Evolutionary conservation across 1,140 invertebrate genomes (phyloP), one percentile per base, ranked within the genome.

Genomic region (Hypsibius dujardini): DNA sequence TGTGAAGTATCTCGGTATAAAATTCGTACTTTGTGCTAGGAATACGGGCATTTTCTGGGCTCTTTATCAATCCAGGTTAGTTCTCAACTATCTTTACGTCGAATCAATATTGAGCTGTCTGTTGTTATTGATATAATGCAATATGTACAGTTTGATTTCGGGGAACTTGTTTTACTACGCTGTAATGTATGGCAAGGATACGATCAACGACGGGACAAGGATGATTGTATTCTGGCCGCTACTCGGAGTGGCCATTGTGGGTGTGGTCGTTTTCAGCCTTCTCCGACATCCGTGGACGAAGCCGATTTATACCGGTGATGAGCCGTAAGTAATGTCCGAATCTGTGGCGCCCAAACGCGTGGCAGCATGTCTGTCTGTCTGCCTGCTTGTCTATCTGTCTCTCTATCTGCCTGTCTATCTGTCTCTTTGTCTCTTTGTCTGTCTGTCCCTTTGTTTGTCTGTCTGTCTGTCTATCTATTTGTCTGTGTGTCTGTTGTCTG

Each of bases 41-140:
- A 95, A 97, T 79, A 91, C 90, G 42, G 92, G 92, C 45, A 82
- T 97, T 40, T 97, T 97, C 78, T 96, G 93, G 93, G 92, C 92
- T 0, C 85, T 96, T 77, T 82, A 95, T 50, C 92, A 96, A 79
- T 87, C 85, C 75, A 91, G 87, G 88, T 89, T 79, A 56, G n/a
- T 56, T 56, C n/a, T 56, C 15, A 28, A 45, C 50, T 73, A 46
- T 46, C 46, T 60, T 59, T n/a, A 42, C 46, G 14, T 15, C 15
- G n/a, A 62, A 42, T 59, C 46, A 46, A 1, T 14, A 12, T 1
- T n/a, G 1, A 71, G 1, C 14, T 56, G 50, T 56, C n/a, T 56
- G 67, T 12, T 74, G 47, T 59, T 74, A 7, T 70, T 69, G 76
- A 73, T 75, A 72, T n/a, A n/a, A n/a, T n/a, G n/a, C n/a, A n/a